phyloP scores from a whole-genome alignment of 2,888 invertebrate species.

The Pheosia tremula region DNA sequence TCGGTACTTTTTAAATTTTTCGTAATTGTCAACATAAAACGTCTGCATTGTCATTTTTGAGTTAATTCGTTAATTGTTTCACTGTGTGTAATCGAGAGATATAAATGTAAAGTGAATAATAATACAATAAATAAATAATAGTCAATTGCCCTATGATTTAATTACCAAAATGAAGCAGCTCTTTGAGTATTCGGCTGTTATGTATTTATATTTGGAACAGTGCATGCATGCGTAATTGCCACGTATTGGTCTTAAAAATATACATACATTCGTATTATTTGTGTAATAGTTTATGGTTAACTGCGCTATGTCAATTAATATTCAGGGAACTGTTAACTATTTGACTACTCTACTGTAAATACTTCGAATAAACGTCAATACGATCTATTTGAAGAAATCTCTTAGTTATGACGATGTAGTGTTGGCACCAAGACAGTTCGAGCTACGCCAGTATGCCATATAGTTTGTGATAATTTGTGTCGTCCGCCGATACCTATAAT shows the following conservation, averaged over 20 bases:
- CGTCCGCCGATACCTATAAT: constrained; percentile 19
- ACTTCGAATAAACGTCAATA: constrained; percentile 15
- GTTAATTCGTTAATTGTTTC: no score
- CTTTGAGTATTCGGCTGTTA: no score
- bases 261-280: not conserved
- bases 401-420: constrained; percentile 25
- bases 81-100: no score
- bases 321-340: not conserved
- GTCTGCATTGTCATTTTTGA: no score
- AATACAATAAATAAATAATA: no score
- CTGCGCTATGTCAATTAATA: not conserved
- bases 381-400: constrained; percentile 17
- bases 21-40: no score
- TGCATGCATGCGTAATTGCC: not conserved
- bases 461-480: constrained; percentile 36
- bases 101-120: no score
- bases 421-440: constrained; percentile 27
- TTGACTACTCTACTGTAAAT: not conserved
- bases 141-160: no score
- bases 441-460: constrained; percentile 42
- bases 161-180: no score
- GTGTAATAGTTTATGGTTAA: not conserved
- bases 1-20: no score
- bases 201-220: not conserved
- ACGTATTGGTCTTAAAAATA: not conserved